Percentiles rank a stretch among this genome's conserved stretches.
Evolutionary conservation across 2,888 invertebrate species (phyloP).

Genomic region (Sarcophaga carnaria): DNA sequence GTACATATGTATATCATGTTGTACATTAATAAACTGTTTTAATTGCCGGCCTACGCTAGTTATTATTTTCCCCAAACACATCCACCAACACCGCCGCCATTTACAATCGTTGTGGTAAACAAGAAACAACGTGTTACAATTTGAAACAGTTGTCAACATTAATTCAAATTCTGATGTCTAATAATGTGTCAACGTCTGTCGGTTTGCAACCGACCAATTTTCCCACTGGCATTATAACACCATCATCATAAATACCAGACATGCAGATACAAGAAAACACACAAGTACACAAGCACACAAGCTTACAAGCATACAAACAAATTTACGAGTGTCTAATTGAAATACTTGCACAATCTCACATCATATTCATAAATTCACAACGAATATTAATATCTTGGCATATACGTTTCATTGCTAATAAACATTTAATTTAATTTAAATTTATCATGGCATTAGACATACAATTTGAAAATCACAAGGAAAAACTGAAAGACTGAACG

Average conservation of each 20-base stretch:
- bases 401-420: conserved; percentile 59
- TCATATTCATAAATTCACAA: neutral
- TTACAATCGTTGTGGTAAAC: too few species aligned
- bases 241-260: conserved; percentile 18
- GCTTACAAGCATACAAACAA: too few species aligned
- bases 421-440: conserved; percentile 67
- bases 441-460: conserved; percentile 62
- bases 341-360: neutral
- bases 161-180: conserved; percentile 67
- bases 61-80: too few species aligned
- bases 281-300: too few species aligned
- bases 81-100: too few species aligned
- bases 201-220: conserved; percentile 28
- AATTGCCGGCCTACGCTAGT: too few species aligned
- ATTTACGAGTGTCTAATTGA: conserved; percentile 27
- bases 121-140: conserved; percentile 22
- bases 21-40: too few species aligned
- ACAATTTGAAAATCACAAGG: neutral
- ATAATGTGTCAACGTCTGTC: conserved; percentile 64
- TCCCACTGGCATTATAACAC: conserved; percentile 32
- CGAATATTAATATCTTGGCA: conserved; percentile 17
- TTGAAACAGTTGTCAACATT: conserved; percentile 67
- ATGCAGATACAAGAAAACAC: conserved; percentile 7
- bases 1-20: too few species aligned
- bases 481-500: neutral